Evolutionary conservation across 1,140 invertebrate species (phyloP).

Genomic region (Conus ventricosus): DNA sequence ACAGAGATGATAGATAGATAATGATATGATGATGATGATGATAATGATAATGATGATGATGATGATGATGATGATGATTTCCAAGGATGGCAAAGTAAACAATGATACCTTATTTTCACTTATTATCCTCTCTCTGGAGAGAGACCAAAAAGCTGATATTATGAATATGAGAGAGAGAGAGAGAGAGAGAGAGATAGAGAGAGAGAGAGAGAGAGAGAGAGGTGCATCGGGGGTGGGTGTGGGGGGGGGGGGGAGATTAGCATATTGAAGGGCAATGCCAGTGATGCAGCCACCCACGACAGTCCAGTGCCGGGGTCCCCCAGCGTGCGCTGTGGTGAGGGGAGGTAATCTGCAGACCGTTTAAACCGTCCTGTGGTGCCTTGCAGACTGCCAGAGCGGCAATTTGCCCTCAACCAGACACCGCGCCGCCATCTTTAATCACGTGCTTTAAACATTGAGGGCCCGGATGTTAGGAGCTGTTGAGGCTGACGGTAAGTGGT

Average conservation of each 20-base stretch:
- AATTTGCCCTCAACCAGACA: conserved; percentile 19
- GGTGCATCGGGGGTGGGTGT: neutral
- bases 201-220: neutral
- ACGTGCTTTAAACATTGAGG: neutral
- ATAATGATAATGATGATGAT: no score
- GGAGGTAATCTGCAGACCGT: conserved; percentile 17
- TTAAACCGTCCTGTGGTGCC: conserved; percentile 22
- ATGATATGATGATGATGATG: no score
- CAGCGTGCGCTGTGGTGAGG: neutral
- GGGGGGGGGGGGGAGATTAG: neutral
- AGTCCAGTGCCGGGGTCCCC: no score
- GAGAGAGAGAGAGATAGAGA: no score
- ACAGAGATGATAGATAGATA: no score
- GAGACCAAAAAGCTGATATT: no score
- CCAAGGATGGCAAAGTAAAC: no score
- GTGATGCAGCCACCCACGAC: no score
- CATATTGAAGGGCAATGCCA: neutral
- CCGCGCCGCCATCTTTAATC: conserved; percentile 24
- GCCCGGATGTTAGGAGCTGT: conserved; percentile 22
- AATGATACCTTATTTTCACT: no score
- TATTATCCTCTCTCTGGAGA: no score
- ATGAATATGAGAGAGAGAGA: no score
- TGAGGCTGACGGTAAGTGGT: neutral
- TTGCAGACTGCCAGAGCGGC: neutral
- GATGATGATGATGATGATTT: no score